Evolutionary conservation across 2,797 vertebrate species (phyloP), one percentile per base, ranked within the genome.

Genomic region (Echiichthys vipera): DNA sequence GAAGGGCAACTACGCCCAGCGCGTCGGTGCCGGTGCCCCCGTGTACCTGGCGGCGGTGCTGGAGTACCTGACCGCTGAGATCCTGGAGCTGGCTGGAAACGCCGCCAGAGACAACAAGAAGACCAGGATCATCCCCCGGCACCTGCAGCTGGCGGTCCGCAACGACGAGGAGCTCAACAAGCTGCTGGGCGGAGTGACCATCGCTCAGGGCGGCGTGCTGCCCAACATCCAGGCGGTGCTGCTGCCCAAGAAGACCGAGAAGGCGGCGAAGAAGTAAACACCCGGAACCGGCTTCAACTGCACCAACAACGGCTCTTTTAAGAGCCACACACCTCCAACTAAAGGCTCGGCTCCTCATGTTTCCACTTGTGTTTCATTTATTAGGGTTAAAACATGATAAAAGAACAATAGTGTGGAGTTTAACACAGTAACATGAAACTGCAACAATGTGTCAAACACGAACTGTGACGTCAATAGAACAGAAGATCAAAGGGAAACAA

Each of bases 91-190:
- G 55, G 72, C 72, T 4, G 71, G 87, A 5, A 78, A 65, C 0
- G 74, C 83, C 43, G 89, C 92, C 0, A 12, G 0, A 0, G 68
- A 85, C 5, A 88, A 87, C 78, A 88, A 62, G 72, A 89, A 75
- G 58, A 18, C 10, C 0, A 63, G 86, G 0, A 74, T 93, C 20
- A 1, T 77, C 25, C 88, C 90, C 25, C 77, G 84, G 2, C 89
- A 90, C 24, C 72, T 90, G 65, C 85, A 84, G 65, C 59, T 93
- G 80, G 87, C 89, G 0, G 66, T 91, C 43, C 73, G 80, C 50
- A 89, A 66, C 0, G 88, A 91, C 12, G 72, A 87, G 0, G 90
- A 32, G 30, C 30, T 32, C 29, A 68, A 71, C 72, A 77, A 83
- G 3, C 42, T 91, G 14, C 80, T 90, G 34, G 49, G 58, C 7